Conservation (phyloP, 2,888 invertebrate species). For the Pimpla rufipes region DNA sequence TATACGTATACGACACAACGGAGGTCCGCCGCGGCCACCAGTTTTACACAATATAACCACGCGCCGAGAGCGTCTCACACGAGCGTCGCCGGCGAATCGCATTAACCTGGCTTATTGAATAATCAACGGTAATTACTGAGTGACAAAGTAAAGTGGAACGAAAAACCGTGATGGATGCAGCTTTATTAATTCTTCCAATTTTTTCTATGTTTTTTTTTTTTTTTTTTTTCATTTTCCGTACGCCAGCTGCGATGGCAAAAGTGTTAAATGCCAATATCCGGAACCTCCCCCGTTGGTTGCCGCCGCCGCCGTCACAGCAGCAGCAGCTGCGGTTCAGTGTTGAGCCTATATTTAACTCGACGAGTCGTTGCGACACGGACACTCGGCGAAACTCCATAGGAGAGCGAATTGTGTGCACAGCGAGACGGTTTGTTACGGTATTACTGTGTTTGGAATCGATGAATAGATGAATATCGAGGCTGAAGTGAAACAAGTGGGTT, state of each 20-base stretch:
- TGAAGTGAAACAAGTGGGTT: constrained; percentile 49
- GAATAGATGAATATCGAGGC: constrained; percentile 48
- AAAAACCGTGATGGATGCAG: neutral
- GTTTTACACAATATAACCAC: too few species aligned
- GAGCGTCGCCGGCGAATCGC: neutral
- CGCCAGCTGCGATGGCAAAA: neutral
- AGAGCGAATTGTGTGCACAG: neutral
- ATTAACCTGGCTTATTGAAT: constrained; percentile 58
- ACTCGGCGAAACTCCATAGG: neutral
- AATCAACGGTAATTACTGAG: constrained; percentile 63
- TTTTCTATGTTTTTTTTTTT: too few species aligned
- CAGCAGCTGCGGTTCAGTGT: neutral
- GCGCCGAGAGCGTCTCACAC: neutral
- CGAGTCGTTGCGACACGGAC: neutral
- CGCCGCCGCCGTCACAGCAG: too few species aligned
- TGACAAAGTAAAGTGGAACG: constrained; percentile 29
- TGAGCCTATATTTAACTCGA: neutral
- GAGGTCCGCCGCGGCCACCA: too few species aligned
- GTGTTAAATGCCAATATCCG: neutral
- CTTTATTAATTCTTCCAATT: neutral
- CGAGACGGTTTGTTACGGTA: neutral
- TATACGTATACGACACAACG: too few species aligned
- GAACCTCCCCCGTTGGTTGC: neutral
- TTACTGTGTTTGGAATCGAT: constrained; percentile 41
- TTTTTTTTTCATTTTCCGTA: neutral